These are phyloP conservation scores for Falco novaeseelandiae DNA, from an alignment of 2,797 vertebrate species.

Conservation along the genomic window DNA sequence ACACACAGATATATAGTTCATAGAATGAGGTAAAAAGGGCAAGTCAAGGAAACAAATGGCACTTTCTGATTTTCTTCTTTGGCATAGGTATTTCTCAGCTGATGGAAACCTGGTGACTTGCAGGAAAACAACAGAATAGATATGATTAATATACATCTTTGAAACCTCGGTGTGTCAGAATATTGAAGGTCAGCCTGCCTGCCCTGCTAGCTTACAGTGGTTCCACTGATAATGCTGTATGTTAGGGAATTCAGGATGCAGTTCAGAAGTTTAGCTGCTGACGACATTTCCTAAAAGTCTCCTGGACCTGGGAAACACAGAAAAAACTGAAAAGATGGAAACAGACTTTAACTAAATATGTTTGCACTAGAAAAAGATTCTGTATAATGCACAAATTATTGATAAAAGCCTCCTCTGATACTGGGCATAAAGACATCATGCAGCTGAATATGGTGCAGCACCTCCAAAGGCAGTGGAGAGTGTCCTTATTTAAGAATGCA, in stretches of 20 bases:
- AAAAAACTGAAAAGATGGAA: not conserved
- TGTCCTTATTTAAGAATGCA: not conserved
- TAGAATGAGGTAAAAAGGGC: not conserved
- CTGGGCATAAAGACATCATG: rapidly evolving
- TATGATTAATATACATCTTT: not conserved
- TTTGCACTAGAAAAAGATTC: not conserved
- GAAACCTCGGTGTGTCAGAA: not conserved
- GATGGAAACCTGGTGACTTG: not conserved
- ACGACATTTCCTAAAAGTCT: not conserved
- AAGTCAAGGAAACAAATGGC: not conserved
- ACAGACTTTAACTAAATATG: not conserved
- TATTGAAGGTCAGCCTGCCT: not conserved
- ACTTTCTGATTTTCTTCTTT: not conserved
- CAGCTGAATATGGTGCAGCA: not conserved
- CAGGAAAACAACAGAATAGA: not conserved
- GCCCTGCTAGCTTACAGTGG: not conserved
- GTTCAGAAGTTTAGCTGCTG: not conserved
- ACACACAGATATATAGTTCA: not conserved
- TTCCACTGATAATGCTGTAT: not conserved
- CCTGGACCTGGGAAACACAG: not conserved
- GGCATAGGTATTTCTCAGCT: not conserved
- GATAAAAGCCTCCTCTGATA: not conserved
- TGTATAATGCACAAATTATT: not conserved
- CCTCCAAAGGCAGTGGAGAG: not conserved
- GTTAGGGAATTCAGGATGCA: not conserved